phyloP scores from a whole-genome alignment of 1,140 invertebrate species.

The Sinonovacula constricta region DNA sequence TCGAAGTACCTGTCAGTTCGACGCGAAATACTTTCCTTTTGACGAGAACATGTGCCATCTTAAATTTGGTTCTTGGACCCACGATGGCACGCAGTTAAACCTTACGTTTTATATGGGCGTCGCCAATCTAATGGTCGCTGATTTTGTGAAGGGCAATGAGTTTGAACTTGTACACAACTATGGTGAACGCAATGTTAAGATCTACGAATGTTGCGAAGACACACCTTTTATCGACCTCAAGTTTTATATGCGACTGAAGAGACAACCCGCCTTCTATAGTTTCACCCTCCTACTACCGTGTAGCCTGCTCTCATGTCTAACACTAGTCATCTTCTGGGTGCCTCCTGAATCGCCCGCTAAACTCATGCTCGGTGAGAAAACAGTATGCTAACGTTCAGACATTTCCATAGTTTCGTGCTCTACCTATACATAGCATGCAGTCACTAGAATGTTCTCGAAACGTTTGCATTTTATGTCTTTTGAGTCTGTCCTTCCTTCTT shows the following conservation, averaged over 20 bases:
- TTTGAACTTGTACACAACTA: slow-evolving; percentile 71
- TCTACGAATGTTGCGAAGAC: slow-evolving; percentile 74
- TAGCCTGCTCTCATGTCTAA: slow-evolving; percentile 74
- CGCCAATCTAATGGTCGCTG: slow-evolving; percentile 49
- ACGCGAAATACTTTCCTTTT: slow-evolving; percentile 80
- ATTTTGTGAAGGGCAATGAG: slow-evolving; percentile 77
- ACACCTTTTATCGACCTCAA: slow-evolving; percentile 74
- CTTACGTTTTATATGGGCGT: slow-evolving; percentile 36
- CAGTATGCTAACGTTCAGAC: no score
- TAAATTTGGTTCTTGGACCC: slow-evolving; percentile 98
- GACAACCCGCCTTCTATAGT: slow-evolving; percentile 76
- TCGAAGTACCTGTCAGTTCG: slow-evolving; percentile 93
- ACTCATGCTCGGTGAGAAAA: slow-evolving; percentile 73
- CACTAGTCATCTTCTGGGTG: slow-evolving; percentile 77
- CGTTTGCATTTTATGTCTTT: no score
- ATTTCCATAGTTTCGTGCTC: no score
- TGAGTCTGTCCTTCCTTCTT: no score
- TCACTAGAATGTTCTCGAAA: no score
- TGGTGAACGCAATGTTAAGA: slow-evolving; percentile 63
- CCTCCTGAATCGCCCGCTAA: slow-evolving; percentile 78
- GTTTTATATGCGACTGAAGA: slow-evolving; percentile 68
- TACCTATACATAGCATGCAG: no score
- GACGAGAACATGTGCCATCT: slow-evolving; percentile 67
- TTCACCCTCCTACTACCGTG: slow-evolving; percentile 77
- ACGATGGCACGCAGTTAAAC: slow-evolving; percentile 91